A percentile compares a stretch with the other conserved stretches of the same genome.
These are phyloP conservation scores for Sepiola atlantica DNA, from an alignment of 2,888 invertebrate genomes.

Conservation along the genomic window DNA sequence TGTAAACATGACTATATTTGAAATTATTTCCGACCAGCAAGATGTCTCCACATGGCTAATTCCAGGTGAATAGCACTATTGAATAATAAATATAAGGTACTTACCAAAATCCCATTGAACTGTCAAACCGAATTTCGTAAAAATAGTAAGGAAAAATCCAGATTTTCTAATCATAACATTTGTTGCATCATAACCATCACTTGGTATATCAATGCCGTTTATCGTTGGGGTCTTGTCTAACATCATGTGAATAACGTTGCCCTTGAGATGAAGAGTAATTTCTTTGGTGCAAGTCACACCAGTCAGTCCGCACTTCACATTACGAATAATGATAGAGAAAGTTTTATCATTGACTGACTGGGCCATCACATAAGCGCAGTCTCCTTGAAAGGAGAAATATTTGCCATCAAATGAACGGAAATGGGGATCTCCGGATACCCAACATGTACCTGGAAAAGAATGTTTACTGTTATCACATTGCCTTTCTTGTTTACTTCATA, in stretches of 20 bases:
- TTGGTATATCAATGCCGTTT: conserved; percentile 36
- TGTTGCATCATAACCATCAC: conserved; percentile 45
- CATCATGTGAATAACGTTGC: neutral
- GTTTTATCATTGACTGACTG: neutral
- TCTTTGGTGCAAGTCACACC: conserved; percentile 88
- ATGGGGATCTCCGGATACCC: conserved; percentile 49
- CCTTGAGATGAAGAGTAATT: conserved; percentile 48
- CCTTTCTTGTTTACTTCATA: neutral
- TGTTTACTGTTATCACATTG: too few species aligned
- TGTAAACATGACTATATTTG: too few species aligned
- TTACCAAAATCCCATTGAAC: conserved; percentile 88
- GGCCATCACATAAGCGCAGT: conserved; percentile 47
- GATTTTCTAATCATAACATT: conserved; percentile 73
- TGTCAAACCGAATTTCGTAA: conserved; percentile 82
- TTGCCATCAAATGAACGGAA: conserved; percentile 49
- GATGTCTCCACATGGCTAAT: too few species aligned
- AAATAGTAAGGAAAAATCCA: conserved; percentile 86
- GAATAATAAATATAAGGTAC: neutral
- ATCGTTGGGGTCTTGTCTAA: neutral
- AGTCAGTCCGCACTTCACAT: conserved; percentile 87
- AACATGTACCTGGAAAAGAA: conserved; percentile 45
- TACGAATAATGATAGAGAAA: conserved; percentile 81
- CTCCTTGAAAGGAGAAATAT: conserved; percentile 48
- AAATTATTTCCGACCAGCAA: too few species aligned
- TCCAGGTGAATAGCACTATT: too few species aligned